Percentiles rank a stretch among this genome's conserved stretches.
These are phyloP conservation scores for Agonopterix subpropinquella DNA, from an alignment of 2,888 invertebrate species.

Conservation along the genomic window DNA sequence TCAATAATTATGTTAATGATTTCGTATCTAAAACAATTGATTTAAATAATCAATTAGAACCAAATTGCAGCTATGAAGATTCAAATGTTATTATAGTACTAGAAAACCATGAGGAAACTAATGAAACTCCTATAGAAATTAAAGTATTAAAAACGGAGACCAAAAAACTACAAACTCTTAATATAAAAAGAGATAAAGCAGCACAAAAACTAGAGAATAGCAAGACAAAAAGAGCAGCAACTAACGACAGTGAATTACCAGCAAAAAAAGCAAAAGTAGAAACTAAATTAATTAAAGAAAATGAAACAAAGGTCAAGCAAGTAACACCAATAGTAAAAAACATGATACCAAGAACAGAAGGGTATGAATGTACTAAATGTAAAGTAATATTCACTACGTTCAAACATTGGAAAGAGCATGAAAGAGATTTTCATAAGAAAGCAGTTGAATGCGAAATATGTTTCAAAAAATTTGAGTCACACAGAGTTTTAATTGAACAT, in stretches of 20 bases:
- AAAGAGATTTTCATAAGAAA: background rate
- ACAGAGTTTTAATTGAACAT: background rate
- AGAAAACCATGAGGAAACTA: constrained; percentile 27
- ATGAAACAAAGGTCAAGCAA: too few relatives aligned
- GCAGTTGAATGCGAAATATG: background rate
- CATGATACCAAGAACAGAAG: constrained; percentile 6
- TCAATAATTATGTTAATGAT: constrained; percentile 32
- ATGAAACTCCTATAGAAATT: constrained; percentile 7
- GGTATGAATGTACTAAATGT: background rate
- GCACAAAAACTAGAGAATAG: too few relatives aligned
- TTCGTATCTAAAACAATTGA: constrained; percentile 35
- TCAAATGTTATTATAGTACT: constrained; percentile 40
- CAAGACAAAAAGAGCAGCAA: too few relatives aligned
- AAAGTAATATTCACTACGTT: background rate
- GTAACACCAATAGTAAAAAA: constrained; percentile 2
- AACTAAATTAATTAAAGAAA: too few relatives aligned
- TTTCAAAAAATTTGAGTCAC: background rate
- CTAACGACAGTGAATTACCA: too few relatives aligned
- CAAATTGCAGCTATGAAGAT: constrained; percentile 16
- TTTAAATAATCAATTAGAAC: constrained; percentile 25
- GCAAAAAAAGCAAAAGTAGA: too few relatives aligned
- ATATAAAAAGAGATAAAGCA: too few relatives aligned
- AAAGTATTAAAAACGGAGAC: too few relatives aligned
- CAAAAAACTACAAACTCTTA: too few relatives aligned
- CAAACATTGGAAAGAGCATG: background rate